Evolutionary conservation across 1,140 invertebrate species (phyloP).

Genomic region (Drosophila nigrodunni): DNA sequence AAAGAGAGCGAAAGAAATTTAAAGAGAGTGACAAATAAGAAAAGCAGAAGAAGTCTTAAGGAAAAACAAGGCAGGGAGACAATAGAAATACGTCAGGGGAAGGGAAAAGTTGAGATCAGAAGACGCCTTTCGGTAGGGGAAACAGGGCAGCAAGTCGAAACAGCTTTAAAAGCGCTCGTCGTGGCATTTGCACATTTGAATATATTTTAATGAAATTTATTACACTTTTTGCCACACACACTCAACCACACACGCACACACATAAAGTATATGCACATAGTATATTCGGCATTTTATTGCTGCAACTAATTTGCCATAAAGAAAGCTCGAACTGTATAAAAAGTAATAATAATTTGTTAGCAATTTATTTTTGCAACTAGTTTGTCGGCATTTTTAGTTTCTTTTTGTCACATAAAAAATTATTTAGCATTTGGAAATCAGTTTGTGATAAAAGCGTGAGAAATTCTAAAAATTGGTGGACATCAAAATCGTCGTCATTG

Average conservation of each 20-base stretch:
- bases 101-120: background rate
- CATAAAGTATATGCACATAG: constrained; percentile 39
- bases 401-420: constrained; percentile 39
- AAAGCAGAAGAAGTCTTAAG: too few relatives aligned
- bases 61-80: too few relatives aligned
- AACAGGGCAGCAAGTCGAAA: background rate
- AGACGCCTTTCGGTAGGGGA: background rate
- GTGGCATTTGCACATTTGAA: constrained; percentile 3
- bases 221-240: constrained; percentile 54
- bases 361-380: constrained; percentile 33
- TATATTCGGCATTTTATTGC: constrained; percentile 70
- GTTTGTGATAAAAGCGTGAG: constrained; percentile 59
- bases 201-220: constrained; percentile 54
- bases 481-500: constrained; percentile 3
- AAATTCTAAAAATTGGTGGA: constrained; percentile 49
- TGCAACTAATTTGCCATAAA: constrained; percentile 78
- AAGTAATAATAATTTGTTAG: constrained; percentile 41
- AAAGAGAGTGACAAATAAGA: too few relatives aligned
- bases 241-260: constrained; percentile 15
- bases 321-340: constrained; percentile 61
- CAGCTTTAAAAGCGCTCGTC: constrained; percentile 15
- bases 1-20: background rate
- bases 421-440: constrained; percentile 46
- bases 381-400: constrained; percentile 11
- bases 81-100: too few relatives aligned